phyloP scores from a whole-genome alignment of 1,140 invertebrate species.

The Brachionus koreanus region DNA sequence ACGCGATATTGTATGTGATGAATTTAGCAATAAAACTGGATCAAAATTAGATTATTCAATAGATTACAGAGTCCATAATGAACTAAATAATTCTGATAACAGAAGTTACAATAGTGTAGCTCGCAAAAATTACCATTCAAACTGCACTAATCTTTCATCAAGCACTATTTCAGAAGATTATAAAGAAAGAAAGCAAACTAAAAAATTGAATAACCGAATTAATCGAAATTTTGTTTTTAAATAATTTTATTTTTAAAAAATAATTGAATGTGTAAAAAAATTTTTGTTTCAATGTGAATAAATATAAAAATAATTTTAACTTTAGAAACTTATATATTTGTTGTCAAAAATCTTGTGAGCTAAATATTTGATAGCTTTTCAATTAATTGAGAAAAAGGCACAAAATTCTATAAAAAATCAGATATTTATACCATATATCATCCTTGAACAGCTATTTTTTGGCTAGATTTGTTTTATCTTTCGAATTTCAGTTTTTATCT shows the following conservation, averaged over 20 bases:
- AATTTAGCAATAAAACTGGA: neutral
- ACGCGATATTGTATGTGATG: neutral
- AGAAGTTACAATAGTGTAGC: neutral
- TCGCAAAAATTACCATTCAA: neutral
- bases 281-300: no score
- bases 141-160: neutral
- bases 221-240: neutral
- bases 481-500: no score
- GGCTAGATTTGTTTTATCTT: no score
- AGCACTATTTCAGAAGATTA: neutral
- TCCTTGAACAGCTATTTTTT: no score
- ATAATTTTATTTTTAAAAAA: neutral
- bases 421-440: no score
- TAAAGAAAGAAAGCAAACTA: neutral
- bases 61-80: slow-evolving; percentile 2
- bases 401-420: no score
- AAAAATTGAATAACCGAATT: neutral
- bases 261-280: no score
- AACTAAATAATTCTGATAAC: neutral
- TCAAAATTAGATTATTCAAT: neutral
- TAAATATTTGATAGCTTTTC: no score
- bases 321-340: no score
- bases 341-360: no score
- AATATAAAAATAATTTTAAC: no score
- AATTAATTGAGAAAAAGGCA: neutral